Evolutionary conservation across 2,113 vertebrate species (phyloP), one percentile per base, ranked within the genome.

Genomic region (Gila orcuttii): DNA sequence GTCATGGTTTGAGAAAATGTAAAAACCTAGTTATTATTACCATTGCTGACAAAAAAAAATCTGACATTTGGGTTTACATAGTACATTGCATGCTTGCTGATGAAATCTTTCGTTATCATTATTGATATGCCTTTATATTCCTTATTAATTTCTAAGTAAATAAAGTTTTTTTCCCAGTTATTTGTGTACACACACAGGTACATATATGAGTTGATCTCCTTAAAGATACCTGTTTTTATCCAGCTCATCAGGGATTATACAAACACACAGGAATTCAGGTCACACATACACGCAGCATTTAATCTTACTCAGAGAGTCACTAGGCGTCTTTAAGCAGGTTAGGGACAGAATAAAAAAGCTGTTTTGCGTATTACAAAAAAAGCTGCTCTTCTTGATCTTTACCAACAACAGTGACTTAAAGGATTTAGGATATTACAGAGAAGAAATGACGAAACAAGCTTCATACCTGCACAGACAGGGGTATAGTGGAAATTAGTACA

Each of bases 261-360:
- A 59, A 13, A 82, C 80, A 23, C 10, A 36, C 82, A 69, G 87
- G 69, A 84, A 79, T 84, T 83, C 74, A 87, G 69, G 73, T 68
- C 73, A 82, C 39, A n/a, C 55, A 39, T 39, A 62, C 78, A 64
- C 52, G 13, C 6, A 82, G 50, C 0, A 6, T 83, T 83, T 39
- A 83, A 57, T 73, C 81, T 73, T 73, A 25, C 8, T 45, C 4
- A 82, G 64, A 55, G 50, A 57, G 12, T 42, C 13, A 33, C 57
- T 25, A 55, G 45, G 31, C 42, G 6, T 71, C 80, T 82, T 39
- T 83, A 57, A 83, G 66, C 33, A 83, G 80, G 62, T 82, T 52
- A 33, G 17, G 79, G 62, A 1, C 19, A 11, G 6, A 31, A 71
- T 57, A 55, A 36, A 52, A 69, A 68, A 39, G 60, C 45, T 55